Percentiles rank a stretch among this genome's conserved stretches.
Evolutionary conservation across 2,113 vertebrate species (phyloP).

Genomic region (Porphyrio hochstetteri): DNA sequence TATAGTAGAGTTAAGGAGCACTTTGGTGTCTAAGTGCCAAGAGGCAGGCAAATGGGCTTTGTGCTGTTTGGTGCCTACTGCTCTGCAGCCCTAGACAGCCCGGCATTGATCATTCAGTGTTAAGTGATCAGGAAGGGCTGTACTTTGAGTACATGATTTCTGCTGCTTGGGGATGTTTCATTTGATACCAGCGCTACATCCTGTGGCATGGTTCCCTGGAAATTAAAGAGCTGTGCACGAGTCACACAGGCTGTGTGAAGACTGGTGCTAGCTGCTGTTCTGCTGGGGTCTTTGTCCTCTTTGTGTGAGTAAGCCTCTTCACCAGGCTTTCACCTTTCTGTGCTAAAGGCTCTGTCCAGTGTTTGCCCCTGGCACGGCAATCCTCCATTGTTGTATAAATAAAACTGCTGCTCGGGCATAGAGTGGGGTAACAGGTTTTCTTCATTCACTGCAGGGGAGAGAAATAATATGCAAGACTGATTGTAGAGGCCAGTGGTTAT

Average conservation of each 20-base stretch:
- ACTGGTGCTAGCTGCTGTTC: background rate
- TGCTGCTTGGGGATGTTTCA: rapidly evolving
- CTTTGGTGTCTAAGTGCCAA: background rate
- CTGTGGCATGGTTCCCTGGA: background rate
- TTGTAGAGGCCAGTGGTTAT: background rate
- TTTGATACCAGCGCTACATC: no score
- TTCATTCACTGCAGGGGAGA: background rate
- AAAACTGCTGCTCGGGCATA: background rate
- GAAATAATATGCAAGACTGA: background rate
- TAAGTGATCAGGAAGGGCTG: background rate
- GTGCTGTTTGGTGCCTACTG: background rate
- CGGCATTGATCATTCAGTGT: background rate
- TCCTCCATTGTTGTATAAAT: background rate
- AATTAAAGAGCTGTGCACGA: background rate
- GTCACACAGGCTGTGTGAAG: background rate
- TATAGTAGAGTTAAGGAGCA: background rate
- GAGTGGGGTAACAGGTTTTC: background rate
- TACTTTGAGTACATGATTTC: no score
- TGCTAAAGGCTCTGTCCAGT: background rate
- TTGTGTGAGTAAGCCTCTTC: background rate
- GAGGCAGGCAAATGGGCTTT: background rate
- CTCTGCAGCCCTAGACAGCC: background rate
- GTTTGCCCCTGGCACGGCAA: background rate
- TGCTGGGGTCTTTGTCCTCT: background rate
- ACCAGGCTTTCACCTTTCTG: background rate